phyloP scores from a whole-genome alignment of 2,113 vertebrate species.

The Henicopernis longicauda region DNA sequence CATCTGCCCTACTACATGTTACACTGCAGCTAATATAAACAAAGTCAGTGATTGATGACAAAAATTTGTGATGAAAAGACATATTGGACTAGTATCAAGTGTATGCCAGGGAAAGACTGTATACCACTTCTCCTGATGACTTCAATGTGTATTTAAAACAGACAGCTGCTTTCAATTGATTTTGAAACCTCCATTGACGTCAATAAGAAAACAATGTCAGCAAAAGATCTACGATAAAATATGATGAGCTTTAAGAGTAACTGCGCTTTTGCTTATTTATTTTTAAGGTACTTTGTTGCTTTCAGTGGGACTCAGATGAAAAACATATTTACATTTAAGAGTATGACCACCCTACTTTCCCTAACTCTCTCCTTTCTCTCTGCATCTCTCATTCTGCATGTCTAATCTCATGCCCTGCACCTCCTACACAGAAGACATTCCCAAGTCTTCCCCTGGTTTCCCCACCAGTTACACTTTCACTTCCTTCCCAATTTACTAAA shows the following conservation, averaged over 20 bases:
- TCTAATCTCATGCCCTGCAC: not conserved
- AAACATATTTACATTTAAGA: not conserved
- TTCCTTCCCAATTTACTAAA: not conserved
- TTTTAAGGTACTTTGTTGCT: not conserved
- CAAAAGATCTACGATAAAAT: not conserved
- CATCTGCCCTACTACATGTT: not conserved
- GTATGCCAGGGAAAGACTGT: not conserved
- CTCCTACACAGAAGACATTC: not conserved
- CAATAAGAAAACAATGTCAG: conserved; percentile 9
- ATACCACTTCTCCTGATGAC: not conserved
- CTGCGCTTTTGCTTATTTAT: not conserved
- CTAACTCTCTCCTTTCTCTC: not conserved
- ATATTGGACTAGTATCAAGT: not conserved
- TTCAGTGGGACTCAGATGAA: not conserved
- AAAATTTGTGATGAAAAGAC: not conserved
- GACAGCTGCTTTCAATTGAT: conserved; percentile 21
- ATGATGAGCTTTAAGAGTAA: not conserved
- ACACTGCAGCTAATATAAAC: not conserved
- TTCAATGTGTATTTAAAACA: not conserved
- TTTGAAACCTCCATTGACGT: not conserved
- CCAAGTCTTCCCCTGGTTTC: not conserved
- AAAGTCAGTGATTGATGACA: not conserved
- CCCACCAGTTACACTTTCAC: not conserved
- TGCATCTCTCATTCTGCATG: not conserved
- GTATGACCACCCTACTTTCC: not conserved